Percentiles rank a stretch among this genome's conserved stretches.
Conservation (phyloP, 2,113 vertebrate genomes). For the Mormoops blainvillei region DNA sequence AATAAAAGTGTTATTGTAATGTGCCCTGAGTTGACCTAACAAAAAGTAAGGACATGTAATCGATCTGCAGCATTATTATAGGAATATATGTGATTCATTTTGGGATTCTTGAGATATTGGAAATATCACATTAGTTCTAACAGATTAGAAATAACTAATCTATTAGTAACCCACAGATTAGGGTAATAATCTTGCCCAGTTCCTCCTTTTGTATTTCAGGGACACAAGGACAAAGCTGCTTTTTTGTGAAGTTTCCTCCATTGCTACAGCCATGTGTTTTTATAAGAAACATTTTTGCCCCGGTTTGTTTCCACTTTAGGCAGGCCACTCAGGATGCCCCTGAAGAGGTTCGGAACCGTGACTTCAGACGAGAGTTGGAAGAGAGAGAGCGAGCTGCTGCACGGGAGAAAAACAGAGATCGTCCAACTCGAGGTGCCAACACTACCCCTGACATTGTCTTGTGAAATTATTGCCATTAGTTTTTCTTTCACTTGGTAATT, state of each 20-base stretch:
- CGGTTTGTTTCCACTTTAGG: conserved; percentile 69
- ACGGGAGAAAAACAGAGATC: conserved; percentile 93
- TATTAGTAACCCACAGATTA: not conserved
- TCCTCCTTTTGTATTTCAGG: not conserved
- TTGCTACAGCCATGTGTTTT: not conserved
- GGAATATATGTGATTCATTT: not conserved
- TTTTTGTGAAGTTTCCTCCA: not conserved
- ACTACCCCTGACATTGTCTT: not conserved
- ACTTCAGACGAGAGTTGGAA: conserved; percentile 96
- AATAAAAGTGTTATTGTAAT: not conserved
- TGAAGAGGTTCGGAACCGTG: conserved; percentile 94
- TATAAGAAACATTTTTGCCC: not conserved
- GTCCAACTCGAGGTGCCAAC: conserved; percentile 88
- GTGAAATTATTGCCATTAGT: not conserved
- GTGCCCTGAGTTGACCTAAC: not conserved
- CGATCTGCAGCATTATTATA: not conserved
- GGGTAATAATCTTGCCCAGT: not conserved
- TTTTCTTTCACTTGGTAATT: not conserved
- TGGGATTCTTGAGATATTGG: not conserved
- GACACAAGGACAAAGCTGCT: not conserved
- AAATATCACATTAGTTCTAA: not conserved
- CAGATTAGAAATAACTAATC: too few species aligned
- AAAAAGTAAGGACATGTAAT: not conserved
- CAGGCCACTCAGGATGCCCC: conserved; percentile 96
- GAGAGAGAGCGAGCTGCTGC: conserved; percentile 91